Evolutionary conservation across 2,797 vertebrate species (phyloP).

Genomic region (Artibeus lituratus): DNA sequence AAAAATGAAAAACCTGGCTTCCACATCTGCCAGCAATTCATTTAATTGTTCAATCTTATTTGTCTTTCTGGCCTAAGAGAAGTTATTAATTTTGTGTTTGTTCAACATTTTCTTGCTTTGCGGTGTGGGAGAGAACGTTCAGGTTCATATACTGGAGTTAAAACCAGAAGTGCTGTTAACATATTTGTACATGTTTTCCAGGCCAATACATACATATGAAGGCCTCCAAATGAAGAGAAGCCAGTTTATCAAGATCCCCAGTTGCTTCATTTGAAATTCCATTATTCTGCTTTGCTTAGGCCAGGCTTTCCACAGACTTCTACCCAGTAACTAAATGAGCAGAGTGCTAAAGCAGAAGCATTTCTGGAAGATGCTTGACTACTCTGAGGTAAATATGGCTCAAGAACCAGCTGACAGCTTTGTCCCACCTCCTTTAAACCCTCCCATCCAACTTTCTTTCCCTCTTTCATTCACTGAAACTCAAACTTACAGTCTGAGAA

Average conservation of each 20-base stretch:
- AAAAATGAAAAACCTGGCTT: background rate
- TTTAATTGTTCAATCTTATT: background rate
- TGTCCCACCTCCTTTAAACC: background rate
- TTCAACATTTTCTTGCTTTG: background rate
- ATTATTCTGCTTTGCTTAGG: background rate
- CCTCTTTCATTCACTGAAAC: background rate
- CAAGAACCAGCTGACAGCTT: background rate
- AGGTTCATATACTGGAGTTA: background rate
- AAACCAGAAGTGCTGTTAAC: background rate
- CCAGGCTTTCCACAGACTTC: background rate
- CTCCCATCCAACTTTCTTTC: background rate
- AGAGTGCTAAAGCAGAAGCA: background rate
- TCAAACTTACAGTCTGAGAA: background rate
- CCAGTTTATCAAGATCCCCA: background rate
- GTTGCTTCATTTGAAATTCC: background rate
- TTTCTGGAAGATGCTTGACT: background rate
- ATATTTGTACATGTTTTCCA: background rate
- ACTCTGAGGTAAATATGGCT: background rate
- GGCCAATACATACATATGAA: background rate
- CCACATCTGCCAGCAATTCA: background rate
- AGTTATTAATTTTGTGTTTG: background rate
- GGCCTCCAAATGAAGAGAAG: background rate
- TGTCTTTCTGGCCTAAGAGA: background rate
- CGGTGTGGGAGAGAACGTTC: background rate
- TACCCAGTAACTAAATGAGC: background rate